Evolutionary conservation across 2,113 vertebrate genomes (phyloP).

Genomic region (Uria aalge): DNA sequence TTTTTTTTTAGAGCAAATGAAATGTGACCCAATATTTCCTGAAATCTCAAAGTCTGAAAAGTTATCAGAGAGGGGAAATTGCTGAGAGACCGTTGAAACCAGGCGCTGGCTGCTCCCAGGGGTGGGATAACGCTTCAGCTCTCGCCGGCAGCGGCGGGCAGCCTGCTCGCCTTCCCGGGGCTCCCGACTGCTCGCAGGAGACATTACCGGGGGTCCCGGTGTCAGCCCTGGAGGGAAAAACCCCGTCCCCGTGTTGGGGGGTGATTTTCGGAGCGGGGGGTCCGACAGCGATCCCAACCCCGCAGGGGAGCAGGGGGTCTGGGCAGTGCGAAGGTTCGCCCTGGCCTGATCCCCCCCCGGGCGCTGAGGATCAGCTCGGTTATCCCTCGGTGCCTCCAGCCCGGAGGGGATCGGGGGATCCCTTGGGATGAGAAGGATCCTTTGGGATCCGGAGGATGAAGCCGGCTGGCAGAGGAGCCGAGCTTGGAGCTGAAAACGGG

Average conservation of each 20-base stretch:
- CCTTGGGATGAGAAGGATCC: neutral
- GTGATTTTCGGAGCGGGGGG: neutral
- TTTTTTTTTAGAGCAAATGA: neutral
- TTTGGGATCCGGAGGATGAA: neutral
- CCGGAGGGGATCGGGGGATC: neutral
- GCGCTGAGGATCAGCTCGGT: neutral
- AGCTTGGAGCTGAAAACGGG: neutral
- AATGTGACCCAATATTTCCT: neutral
- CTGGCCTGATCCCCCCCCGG: too few species aligned
- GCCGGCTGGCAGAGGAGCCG: neutral
- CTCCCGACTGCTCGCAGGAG: neutral
- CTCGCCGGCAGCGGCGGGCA: neutral
- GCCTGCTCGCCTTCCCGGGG: neutral
- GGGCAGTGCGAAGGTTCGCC: rapidly evolving
- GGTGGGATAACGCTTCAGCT: neutral
- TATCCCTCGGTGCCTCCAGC: neutral
- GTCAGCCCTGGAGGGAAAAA: neutral
- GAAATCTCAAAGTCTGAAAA: neutral
- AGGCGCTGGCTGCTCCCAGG: neutral
- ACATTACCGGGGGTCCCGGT: neutral
- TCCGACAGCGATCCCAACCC: neutral
- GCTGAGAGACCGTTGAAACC: neutral
- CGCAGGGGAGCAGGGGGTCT: neutral
- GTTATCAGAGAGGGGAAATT: neutral
- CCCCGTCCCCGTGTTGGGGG: rapidly evolving